Evolutionary conservation across 2,888 invertebrate species (phyloP).

Genomic region (Hedya salicella): DNA sequence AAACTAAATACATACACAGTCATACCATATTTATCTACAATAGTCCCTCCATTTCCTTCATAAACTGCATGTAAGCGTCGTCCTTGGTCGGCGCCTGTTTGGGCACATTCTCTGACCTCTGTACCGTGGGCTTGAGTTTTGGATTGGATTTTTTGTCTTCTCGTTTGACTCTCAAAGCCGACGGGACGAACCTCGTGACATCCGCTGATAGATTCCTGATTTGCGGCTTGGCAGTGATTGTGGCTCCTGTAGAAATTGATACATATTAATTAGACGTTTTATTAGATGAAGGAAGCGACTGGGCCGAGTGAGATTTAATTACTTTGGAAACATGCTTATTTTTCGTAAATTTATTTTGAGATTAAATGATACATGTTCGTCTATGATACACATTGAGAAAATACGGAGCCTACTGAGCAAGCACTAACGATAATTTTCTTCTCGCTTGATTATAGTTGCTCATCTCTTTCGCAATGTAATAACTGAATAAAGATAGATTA

Average conservation of each 20-base stretch:
- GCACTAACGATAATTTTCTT: too few relatives aligned
- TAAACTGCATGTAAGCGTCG: constrained; percentile 99
- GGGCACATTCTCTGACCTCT: constrained; percentile 80
- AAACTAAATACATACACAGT: constrained; percentile 41
- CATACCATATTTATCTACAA: constrained; percentile 83
- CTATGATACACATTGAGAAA: too few relatives aligned
- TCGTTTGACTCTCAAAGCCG: constrained; percentile 95
- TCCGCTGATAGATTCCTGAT: constrained; percentile 97
- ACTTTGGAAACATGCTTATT: too few relatives aligned
- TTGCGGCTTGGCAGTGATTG: constrained; percentile 98
- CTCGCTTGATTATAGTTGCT: too few relatives aligned
- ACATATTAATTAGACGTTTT: neutral
- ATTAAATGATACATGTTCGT: too few relatives aligned
- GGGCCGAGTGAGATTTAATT: too few relatives aligned
- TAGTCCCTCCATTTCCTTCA: constrained; percentile 98
- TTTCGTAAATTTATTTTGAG: too few relatives aligned
- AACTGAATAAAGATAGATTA: too few relatives aligned
- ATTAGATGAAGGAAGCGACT: neutral
- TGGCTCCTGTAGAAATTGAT: constrained; percentile 84
- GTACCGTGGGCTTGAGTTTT: constrained; percentile 80
- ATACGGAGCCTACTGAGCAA: too few relatives aligned
- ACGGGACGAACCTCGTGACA: constrained; percentile 97
- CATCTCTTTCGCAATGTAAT: too few relatives aligned
- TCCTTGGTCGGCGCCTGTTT: constrained; percentile 91
- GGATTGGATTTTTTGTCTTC: constrained; percentile 89